Conservation (phyloP, 2,113 vertebrate species). For the Leucoraja erinaceus region DNA sequence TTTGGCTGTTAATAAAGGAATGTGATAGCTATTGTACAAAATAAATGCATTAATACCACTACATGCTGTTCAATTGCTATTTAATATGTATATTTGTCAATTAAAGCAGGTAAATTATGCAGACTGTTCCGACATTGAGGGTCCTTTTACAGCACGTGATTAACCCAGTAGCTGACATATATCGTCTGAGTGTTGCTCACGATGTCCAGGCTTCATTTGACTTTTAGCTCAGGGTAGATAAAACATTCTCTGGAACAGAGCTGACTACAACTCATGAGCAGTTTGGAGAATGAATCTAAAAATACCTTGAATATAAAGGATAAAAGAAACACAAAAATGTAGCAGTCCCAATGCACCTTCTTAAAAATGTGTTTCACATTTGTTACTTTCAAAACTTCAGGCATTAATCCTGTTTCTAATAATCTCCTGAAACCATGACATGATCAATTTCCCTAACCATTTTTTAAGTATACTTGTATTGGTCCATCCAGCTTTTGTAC, state of each 20-base stretch:
- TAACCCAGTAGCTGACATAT: not conserved
- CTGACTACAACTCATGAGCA: not conserved
- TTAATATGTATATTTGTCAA: not conserved
- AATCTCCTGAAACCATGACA: not conserved
- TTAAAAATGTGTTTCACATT: slow-evolving; percentile 2
- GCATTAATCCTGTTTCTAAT: not conserved
- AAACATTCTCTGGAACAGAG: not conserved
- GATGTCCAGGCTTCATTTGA: not conserved
- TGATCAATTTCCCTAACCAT: not conserved
- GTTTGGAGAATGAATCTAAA: not conserved
- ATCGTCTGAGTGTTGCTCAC: not conserved
- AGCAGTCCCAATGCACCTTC: not conserved
- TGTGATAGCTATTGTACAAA: not conserved
- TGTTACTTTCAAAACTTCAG: slow-evolving; percentile 7
- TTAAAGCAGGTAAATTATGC: not conserved
- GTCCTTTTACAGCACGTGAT: not conserved
- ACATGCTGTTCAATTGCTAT: not conserved
- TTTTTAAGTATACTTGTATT: not conserved
- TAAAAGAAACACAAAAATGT: not conserved
- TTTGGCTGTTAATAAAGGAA: too few species aligned
- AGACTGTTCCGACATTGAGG: not conserved
- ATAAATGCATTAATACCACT: not conserved
- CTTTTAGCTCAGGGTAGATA: not conserved
- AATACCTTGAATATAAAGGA: not conserved
- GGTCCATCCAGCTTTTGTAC: not conserved